phyloP scores from a whole-genome alignment of 1,140 invertebrate species.

The Phenacoccus solenopsis region DNA sequence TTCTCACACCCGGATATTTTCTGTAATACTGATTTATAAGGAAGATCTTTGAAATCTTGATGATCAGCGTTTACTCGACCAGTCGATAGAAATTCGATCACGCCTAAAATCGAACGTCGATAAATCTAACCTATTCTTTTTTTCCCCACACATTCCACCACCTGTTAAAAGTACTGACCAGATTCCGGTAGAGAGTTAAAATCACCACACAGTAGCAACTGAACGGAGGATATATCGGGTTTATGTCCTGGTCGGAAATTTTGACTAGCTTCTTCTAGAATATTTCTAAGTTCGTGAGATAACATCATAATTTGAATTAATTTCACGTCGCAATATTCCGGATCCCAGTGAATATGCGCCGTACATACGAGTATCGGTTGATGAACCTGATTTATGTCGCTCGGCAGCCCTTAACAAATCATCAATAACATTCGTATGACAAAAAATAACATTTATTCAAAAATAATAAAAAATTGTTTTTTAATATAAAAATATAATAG shows the following conservation, averaged over 20 bases:
- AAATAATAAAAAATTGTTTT: background rate
- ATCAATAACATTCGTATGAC: background rate
- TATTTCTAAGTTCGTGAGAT: constrained; percentile 76
- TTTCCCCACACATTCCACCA: background rate
- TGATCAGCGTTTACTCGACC: constrained; percentile 82
- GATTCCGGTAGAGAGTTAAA: constrained; percentile 98
- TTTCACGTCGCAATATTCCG: constrained; percentile 99
- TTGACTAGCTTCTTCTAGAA: constrained; percentile 58
- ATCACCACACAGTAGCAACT: constrained; percentile 92
- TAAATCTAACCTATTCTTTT: background rate
- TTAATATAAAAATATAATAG: background rate
- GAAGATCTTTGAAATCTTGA: constrained; percentile 91
- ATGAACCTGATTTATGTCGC: constrained; percentile 56
- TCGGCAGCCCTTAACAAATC: constrained; percentile 44
- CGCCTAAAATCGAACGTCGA: constrained; percentile 46
- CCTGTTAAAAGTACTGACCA: constrained; percentile 42
- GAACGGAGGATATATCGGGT: constrained; percentile 66
- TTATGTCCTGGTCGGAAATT: constrained; percentile 42
- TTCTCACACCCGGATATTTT: constrained; percentile 74
- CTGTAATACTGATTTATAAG: constrained; percentile 81
- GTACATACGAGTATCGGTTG: constrained; percentile 91
- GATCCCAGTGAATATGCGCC: constrained; percentile 99
- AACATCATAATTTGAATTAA: constrained; percentile 99
- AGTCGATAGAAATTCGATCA: constrained; percentile 86
- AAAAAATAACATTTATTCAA: background rate